Evolutionary conservation across 2,113 vertebrate genomes (phyloP).

Genomic region (Tachysurus vachellii): DNA sequence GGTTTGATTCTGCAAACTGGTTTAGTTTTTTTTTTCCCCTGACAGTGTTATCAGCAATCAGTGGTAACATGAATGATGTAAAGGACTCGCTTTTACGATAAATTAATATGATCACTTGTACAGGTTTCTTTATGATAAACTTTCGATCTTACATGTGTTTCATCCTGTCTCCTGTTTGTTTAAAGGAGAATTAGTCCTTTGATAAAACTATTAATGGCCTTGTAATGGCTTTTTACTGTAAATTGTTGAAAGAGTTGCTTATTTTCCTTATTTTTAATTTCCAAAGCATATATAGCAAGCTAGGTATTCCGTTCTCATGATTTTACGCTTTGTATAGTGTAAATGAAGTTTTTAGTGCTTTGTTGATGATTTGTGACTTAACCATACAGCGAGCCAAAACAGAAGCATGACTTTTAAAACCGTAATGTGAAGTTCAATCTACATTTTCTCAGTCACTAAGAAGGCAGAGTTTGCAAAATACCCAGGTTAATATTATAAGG

Average conservation of each 20-base stretch:
- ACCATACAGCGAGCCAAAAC: background rate
- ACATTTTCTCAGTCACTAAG: background rate
- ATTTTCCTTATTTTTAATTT: constrained; percentile 41
- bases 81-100: constrained; percentile 24
- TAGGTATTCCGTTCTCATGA: constrained; percentile 33
- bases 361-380: background rate
- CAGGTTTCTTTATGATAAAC: constrained; percentile 18
- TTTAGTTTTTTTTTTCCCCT: constrained; percentile 53
- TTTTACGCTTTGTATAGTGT: constrained; percentile 23
- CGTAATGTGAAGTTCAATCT: constrained; percentile 8
- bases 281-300: constrained; percentile 19
- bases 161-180: constrained; percentile 23
- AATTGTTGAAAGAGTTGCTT: constrained; percentile 21
- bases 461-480: background rate
- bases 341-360: constrained; percentile 40
- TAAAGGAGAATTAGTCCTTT: constrained; percentile 5
- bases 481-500: background rate
- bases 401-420: constrained; percentile 18
- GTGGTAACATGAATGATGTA: constrained; percentile 41
- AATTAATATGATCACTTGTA: constrained; percentile 38
- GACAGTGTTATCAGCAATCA: constrained; percentile 49
- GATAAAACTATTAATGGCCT: constrained; percentile 24
- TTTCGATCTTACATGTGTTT: constrained; percentile 25
- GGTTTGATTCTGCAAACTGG: constrained; percentile 81
- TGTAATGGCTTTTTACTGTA: constrained; percentile 33